phyloP scores from a whole-genome alignment of 2,888 invertebrate genomes.

The Tridacna crocea region DNA sequence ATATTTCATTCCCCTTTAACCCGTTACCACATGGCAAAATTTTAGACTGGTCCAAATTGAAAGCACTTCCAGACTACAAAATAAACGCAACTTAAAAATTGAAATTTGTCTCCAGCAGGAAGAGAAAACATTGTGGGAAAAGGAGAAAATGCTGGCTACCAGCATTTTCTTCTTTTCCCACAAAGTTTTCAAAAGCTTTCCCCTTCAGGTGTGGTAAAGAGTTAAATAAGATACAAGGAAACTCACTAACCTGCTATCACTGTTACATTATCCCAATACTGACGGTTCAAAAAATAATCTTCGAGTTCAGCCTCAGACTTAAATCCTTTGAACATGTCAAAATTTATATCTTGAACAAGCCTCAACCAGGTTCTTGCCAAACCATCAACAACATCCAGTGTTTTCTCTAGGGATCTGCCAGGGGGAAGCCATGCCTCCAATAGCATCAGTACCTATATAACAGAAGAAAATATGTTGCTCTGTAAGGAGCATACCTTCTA shows the following conservation, averaged over 20 bases:
- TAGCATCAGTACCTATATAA: too few species aligned
- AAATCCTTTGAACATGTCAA: slow-evolving; percentile 84
- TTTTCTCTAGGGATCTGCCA: neutral
- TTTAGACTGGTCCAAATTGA: too few species aligned
- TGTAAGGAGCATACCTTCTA: too few species aligned
- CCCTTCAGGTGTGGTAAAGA: too few species aligned
- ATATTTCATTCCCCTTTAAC: too few species aligned
- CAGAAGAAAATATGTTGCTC: too few species aligned
- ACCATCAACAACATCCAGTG: slow-evolving; percentile 16
- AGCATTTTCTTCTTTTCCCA: slow-evolving; percentile 1
- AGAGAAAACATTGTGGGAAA: slow-evolving; percentile 7
- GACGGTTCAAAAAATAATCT: slow-evolving; percentile 83
- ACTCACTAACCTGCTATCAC: slow-evolving; percentile 84
- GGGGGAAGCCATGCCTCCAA: neutral
- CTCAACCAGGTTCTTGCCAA: slow-evolving; percentile 84
- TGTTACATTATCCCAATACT: slow-evolving; percentile 84
- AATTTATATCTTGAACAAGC: slow-evolving; percentile 82
- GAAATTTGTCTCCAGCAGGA: neutral
- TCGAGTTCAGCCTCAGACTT: slow-evolving; percentile 83
- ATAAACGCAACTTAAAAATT: too few species aligned
- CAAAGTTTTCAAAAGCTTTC: neutral
- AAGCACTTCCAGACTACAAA: too few species aligned
- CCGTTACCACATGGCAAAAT: too few species aligned
- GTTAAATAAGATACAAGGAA: too few species aligned
- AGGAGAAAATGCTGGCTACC: neutral